These are phyloP conservation scores for Sphaerophoria taeniata DNA, from an alignment of 2,888 invertebrate species.

Conservation along the genomic window DNA sequence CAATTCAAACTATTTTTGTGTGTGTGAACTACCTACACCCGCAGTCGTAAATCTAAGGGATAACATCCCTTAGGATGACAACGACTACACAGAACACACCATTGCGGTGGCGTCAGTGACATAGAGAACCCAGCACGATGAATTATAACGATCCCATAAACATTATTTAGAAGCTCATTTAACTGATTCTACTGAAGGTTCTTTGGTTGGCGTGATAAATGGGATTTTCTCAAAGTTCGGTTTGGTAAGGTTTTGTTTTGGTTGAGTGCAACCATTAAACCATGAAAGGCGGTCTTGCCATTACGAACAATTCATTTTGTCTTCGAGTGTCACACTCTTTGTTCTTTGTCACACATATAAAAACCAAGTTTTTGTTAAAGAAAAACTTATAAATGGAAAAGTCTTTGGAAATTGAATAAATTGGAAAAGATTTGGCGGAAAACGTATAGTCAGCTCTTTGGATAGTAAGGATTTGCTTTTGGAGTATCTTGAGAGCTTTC, in stretches of 20 bases:
- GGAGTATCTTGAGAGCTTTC: too few relatives aligned
- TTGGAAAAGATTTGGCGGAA: not conserved
- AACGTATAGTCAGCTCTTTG: too few relatives aligned
- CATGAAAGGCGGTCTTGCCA: slow-evolving; percentile 43
- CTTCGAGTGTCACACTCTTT: slow-evolving; percentile 31
- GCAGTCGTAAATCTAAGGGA: too few relatives aligned
- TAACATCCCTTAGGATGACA: not conserved
- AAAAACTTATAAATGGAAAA: not conserved
- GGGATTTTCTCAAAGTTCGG: not conserved
- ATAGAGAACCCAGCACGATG: slow-evolving; percentile 24
- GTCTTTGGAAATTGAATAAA: not conserved
- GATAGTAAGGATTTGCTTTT: too few relatives aligned
- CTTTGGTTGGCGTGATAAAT: slow-evolving; percentile 51
- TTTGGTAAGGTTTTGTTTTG: not conserved
- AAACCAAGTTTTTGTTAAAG: slow-evolving; percentile 28
- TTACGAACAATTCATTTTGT: slow-evolving; percentile 60
- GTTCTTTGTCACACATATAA: slow-evolving; percentile 38
- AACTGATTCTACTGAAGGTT: slow-evolving; percentile 54
- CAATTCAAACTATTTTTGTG: too few relatives aligned
- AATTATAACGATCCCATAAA: slow-evolving; percentile 51
- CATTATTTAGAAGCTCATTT: slow-evolving; percentile 64
- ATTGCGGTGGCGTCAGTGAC: not conserved
- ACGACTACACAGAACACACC: not conserved
- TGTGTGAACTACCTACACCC: too few relatives aligned
- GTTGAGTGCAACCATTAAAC: slow-evolving; percentile 23